Percentiles rank a stretch among this genome's conserved stretches.
phyloP scores from a whole-genome alignment of 2,888 invertebrate species.

The Dolichomitus sp. region DNA sequence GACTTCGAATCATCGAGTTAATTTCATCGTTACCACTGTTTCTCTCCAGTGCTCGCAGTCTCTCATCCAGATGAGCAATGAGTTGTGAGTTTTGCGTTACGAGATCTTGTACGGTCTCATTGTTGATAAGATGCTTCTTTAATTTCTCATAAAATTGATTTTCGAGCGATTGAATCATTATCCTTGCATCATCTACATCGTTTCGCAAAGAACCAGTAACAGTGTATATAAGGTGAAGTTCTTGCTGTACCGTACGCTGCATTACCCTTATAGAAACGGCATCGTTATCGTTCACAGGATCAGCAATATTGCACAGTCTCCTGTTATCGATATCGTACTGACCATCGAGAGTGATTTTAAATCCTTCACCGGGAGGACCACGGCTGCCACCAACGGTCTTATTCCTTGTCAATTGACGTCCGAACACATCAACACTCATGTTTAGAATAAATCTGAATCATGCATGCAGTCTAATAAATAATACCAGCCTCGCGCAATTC shows the following conservation, averaged over 20 bases:
- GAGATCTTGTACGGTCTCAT: conserved; percentile 29
- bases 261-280: conserved; percentile 21
- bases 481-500: too few relatives aligned
- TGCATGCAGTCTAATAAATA: too few relatives aligned
- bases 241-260: conserved; percentile 3
- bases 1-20: not conserved
- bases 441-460: too few relatives aligned
- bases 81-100: conserved; percentile 4
- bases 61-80: conserved; percentile 36
- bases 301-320: too few relatives aligned
- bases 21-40: not conserved
- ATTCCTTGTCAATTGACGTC: conserved; percentile 10
- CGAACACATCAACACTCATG: too few relatives aligned
- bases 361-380: conserved; percentile 42
- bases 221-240: too few relatives aligned
- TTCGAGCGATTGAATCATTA: conserved; percentile 14
- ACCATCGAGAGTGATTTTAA: conserved; percentile 46
- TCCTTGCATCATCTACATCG: conserved; percentile 11
- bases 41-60: conserved; percentile 24
- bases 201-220: conserved; percentile 34
- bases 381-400: not conserved
- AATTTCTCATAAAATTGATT: not conserved
- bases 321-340: conserved; percentile 58
- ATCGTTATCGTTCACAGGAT: conserved; percentile 33
- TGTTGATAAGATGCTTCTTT: conserved; percentile 4